Evolutionary conservation across 1,140 invertebrate species (phyloP).

Genomic region (Drosophila pectinifera): DNA sequence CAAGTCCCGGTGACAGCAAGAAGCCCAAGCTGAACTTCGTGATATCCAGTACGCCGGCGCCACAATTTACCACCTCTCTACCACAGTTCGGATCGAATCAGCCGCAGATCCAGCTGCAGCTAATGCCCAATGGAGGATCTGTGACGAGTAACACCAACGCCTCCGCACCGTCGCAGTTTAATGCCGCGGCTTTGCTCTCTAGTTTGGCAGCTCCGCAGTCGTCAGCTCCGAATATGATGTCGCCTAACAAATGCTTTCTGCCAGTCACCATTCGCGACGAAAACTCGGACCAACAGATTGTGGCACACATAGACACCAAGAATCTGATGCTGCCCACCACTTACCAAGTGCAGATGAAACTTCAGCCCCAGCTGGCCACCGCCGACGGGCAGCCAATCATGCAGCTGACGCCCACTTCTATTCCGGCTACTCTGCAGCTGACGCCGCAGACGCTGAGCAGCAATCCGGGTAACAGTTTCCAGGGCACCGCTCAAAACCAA

Average conservation of each 20-base stretch:
- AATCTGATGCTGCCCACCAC: constrained; percentile 81
- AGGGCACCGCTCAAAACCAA: constrained; percentile 49
- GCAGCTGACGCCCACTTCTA: constrained; percentile 78
- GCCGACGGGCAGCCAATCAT: constrained; percentile 82
- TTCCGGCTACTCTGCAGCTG: constrained; percentile 80
- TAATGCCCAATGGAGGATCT: constrained; percentile 58
- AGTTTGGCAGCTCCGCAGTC: constrained; percentile 41
- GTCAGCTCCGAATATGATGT: constrained; percentile 52
- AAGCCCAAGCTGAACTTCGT: constrained; percentile 85
- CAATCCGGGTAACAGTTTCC: constrained; percentile 49
- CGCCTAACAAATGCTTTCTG: constrained; percentile 82
- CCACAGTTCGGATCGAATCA: constrained; percentile 37
- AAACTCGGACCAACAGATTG: constrained; percentile 83
- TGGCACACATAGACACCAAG: constrained; percentile 84
- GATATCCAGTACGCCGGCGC: constrained; percentile 59
- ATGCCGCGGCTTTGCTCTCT: constrained; percentile 68
- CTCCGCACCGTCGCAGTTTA: constrained; percentile 44
- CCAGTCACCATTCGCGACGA: constrained; percentile 84
- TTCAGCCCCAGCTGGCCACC: constrained; percentile 79
- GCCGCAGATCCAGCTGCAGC: constrained; percentile 82
- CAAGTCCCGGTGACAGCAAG: constrained; percentile 65
- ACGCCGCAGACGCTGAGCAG: constrained; percentile 58
- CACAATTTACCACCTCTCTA: constrained; percentile 26
- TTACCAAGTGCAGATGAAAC: constrained; percentile 84
- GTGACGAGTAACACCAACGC: constrained; percentile 10